Evolutionary conservation across 2,888 invertebrate genomes (phyloP).

Genomic region (Rhopalosiphum nymphaeae): DNA sequence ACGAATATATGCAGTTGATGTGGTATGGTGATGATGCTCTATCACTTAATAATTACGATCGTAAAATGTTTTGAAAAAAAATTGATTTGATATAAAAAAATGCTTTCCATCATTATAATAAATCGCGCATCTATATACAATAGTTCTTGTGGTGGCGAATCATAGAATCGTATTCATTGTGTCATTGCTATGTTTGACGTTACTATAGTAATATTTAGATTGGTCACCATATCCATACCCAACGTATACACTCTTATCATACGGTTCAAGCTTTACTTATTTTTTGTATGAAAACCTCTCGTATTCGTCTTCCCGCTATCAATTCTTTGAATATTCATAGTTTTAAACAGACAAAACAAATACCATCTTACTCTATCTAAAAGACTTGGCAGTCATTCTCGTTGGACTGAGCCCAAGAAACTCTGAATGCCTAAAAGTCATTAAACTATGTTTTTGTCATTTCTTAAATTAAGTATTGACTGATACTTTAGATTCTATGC

Average conservation of each 20-base stretch:
- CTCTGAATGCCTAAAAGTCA: conserved; percentile 46
- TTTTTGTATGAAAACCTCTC: conserved; percentile 20
- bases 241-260: not conserved
- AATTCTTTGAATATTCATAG: not conserved
- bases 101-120: not conserved
- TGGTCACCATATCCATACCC: not conserved
- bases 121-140: not conserved
- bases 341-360: conserved; percentile 50
- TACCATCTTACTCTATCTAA: conserved; percentile 4
- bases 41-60: not conserved
- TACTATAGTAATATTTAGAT: not conserved
- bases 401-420: conserved; percentile 50
- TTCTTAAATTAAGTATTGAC: conserved; percentile 45
- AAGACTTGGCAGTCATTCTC: conserved; percentile 50
- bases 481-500: not conserved
- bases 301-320: not conserved
- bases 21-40: not conserved
- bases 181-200: not conserved
- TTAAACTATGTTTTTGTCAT: conserved; percentile 59
- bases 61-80: not conserved
- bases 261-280: not conserved
- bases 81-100: not conserved
- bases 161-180: not conserved
- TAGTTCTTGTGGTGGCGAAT: not conserved
- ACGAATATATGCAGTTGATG: not conserved